phyloP scores from a whole-genome alignment of 1,140 invertebrate genomes.

The Neuroterus valhalla region DNA sequence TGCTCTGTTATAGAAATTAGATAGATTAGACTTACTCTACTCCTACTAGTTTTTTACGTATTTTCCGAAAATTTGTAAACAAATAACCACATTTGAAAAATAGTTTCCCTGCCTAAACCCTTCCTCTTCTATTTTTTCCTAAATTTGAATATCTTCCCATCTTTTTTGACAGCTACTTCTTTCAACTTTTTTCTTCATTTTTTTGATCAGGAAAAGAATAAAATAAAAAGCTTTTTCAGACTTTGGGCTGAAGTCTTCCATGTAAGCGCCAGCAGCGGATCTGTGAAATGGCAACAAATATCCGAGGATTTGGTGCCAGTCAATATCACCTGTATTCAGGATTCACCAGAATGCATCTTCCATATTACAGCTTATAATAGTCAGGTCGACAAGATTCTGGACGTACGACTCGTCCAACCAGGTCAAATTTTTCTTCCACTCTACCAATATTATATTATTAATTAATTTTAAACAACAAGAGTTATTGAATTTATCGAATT shows the following conservation, averaged over 20 bases:
- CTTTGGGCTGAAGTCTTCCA: slow-evolving; percentile 98
- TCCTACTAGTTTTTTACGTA: no score
- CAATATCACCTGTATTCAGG: slow-evolving; percentile 97
- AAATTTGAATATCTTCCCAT: no score
- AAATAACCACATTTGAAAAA: no score
- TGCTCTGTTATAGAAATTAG: no score
- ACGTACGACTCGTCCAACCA: slow-evolving; percentile 96
- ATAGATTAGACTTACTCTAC: no score
- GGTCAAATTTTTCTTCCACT: slow-evolving; percentile 78
- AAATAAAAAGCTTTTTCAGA: slow-evolving; percentile 77
- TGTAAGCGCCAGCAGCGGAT: slow-evolving; percentile 92
- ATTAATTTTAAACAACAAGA: slow-evolving; percentile 31
- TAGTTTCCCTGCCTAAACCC: no score
- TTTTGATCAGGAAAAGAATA: not conserved
- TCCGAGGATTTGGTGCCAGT: slow-evolving; percentile 98
- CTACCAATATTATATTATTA: slow-evolving; percentile 29
- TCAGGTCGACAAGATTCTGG: slow-evolving; percentile 98
- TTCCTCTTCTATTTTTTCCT: no score
- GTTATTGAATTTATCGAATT: not conserved
- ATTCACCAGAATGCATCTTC: slow-evolving; percentile 96
- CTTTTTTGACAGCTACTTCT: no score
- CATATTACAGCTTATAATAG: slow-evolving; percentile 99
- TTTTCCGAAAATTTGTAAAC: no score
- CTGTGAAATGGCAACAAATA: slow-evolving; percentile 97
- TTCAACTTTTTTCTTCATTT: not conserved